Evolutionary conservation across 2,888 invertebrate genomes (phyloP).

Genomic region (Standfussiana lucernea): DNA sequence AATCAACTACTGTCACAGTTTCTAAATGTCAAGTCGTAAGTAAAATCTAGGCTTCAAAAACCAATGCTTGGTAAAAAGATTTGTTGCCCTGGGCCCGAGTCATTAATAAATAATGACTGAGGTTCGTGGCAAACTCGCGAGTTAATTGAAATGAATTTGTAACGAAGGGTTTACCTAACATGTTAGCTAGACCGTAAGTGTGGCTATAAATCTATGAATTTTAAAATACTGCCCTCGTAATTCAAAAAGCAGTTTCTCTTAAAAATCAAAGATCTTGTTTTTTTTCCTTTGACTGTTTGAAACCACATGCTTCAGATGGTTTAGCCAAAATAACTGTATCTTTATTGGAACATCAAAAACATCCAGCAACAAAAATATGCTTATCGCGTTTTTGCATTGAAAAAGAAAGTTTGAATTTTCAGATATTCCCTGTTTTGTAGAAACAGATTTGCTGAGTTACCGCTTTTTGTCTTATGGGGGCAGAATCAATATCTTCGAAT

Average conservation of each 20-base stretch:
- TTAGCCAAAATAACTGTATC: neutral
- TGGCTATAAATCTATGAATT: neutral
- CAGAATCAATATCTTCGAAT: neutral
- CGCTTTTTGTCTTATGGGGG: neutral
- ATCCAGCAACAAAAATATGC: neutral
- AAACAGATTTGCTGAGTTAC: neutral
- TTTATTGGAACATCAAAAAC: neutral
- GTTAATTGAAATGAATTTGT: slow-evolving; percentile 18
- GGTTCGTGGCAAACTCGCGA: neutral
- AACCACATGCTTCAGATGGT: neutral
- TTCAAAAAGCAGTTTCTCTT: neutral
- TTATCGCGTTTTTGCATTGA: neutral
- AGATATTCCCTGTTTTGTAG: neutral
- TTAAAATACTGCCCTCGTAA: neutral
- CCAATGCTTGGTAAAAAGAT: neutral
- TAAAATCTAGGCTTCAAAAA: neutral
- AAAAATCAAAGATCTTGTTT: neutral
- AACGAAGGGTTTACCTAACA: neutral
- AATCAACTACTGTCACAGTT: neutral
- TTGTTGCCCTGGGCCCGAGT: neutral
- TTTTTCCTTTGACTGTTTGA: neutral
- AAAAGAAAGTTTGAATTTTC: neutral
- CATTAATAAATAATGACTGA: slow-evolving; percentile 17
- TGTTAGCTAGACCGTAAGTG: neutral
- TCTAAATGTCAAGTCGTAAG: neutral